These are phyloP conservation scores for Pyrrhosoma nymphula DNA, from an alignment of 2,888 invertebrate species.

Conservation along the genomic window DNA sequence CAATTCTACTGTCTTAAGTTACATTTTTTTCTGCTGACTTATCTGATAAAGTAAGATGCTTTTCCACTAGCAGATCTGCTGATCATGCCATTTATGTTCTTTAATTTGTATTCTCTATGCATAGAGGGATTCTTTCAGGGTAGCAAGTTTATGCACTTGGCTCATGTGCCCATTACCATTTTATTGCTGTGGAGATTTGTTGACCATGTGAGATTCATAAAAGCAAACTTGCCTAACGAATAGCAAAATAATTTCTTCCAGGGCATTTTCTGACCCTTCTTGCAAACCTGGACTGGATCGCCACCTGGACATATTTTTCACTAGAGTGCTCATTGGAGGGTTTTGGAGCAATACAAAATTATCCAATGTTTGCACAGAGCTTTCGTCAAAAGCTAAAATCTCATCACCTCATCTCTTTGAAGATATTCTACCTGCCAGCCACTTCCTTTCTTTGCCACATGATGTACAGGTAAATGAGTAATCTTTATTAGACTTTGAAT, in stretches of 20 bases:
- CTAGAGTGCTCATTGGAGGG: slow-evolving; percentile 76
- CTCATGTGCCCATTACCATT: too few species aligned
- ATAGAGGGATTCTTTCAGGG: too few species aligned
- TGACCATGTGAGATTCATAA: not conserved
- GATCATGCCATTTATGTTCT: not conserved
- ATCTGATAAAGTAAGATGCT: too few species aligned
- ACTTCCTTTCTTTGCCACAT: slow-evolving; percentile 84
- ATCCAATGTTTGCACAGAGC: slow-evolving; percentile 68
- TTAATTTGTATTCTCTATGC: not conserved
- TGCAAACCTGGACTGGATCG: slow-evolving; percentile 83
- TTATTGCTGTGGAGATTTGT: too few species aligned
- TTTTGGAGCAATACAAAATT: slow-evolving; percentile 69
- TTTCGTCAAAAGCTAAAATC: slow-evolving; percentile 74
- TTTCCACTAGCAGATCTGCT: too few species aligned
- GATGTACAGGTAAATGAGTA: slow-evolving; percentile 81
- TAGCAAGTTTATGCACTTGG: too few species aligned
- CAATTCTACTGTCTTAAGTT: too few species aligned
- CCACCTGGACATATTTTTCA: slow-evolving; percentile 83
- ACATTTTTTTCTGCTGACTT: too few species aligned
- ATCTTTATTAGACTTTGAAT: not conserved
- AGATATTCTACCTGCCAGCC: slow-evolving; percentile 83
- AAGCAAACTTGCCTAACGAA: not conserved
- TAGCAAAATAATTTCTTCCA: slow-evolving; percentile 76
- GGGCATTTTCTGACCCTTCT: slow-evolving; percentile 80
- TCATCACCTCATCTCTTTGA: slow-evolving; percentile 79